Conservation (phyloP, 2,797 vertebrate genomes). For the Tolypeutes matacus region DNA sequence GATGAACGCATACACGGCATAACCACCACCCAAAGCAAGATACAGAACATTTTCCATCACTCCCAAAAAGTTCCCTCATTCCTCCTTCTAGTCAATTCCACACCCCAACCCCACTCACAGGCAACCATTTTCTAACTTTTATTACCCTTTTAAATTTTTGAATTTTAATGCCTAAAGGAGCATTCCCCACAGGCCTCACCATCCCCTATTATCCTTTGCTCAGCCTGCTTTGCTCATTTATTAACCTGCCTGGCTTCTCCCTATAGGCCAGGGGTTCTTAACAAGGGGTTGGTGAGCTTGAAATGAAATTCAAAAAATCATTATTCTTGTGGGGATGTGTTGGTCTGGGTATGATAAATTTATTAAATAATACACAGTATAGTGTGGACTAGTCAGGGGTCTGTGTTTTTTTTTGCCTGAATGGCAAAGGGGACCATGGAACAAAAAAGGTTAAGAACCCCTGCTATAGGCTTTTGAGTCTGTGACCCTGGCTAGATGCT, state of each 20-base stretch:
- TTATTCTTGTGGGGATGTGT: too few relatives aligned
- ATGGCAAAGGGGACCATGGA: too few relatives aligned
- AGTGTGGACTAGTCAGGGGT: too few relatives aligned
- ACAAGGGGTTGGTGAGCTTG: too few relatives aligned
- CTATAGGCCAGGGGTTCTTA: neutral
- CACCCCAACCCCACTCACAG: neutral
- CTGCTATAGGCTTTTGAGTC: neutral
- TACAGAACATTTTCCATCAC: neutral
- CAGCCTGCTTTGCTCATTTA: neutral
- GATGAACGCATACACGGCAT: neutral
- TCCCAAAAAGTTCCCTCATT: neutral
- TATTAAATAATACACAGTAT: too few relatives aligned
- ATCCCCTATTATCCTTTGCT: neutral
- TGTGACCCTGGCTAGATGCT: neutral
- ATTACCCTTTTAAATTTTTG: neutral
- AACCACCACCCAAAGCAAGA: slow-evolving; percentile 23
- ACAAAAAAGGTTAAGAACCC: too few relatives aligned
- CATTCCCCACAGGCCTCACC: neutral
- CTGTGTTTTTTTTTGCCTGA: too few relatives aligned
- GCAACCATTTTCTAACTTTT: neutral
- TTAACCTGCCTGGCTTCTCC: neutral
- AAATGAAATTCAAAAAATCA: too few relatives aligned
- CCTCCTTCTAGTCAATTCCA: neutral
- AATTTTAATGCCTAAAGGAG: neutral
- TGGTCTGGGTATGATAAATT: too few relatives aligned